Base-by-base conservation (phyloP, 2,888 invertebrate genomes). In the Dolichomitus sp. region DNA sequence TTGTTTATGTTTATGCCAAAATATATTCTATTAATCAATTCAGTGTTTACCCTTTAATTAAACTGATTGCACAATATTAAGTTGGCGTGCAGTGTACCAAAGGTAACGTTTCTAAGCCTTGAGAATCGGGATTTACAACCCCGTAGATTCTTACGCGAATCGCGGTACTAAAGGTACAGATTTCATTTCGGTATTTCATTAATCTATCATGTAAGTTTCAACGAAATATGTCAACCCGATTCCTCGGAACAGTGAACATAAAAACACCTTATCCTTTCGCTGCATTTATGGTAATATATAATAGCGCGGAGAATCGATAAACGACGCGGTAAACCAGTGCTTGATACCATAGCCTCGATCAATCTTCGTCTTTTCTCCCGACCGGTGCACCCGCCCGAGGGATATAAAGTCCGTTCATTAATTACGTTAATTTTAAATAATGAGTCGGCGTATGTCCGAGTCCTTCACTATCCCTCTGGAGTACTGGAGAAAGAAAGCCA, bases 361-460 rank as follows among this genome's bases (percentile, higher is more conserved):
- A 75, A 80, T 80, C 80, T 59, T 73, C 42, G 45, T 65, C 48
- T 17, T 54, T 54, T 33, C 48, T 63, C 52, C 33, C 19, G 50
- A 42, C n/a, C 14, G 17, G 54, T 48, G 65, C 40, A 45, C 5
- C 40, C 23, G 57, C 11, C 59, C 45, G 50, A 30, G 40, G 57
- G 54, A 17, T 45, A 40, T 52, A 70, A 70, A 70, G 79, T 61
- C 70, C 65, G 52, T 66, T 72, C 66, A 82, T 79, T 82, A 82
- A 82, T 82, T 75, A 82, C 75, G 48, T 19, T 82, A 82, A 82
- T 79, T 82, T 79, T 79, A 66, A 79, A 82, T 79, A 82, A 82
- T 70, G 70, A 66, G 69, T 61, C 74, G 40, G 66, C 61, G 68
- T 61, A 30, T 65, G 73, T 70, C 23, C 27, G 65, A 45, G 42